Evolutionary conservation across 2,113 vertebrate species (phyloP), one percentile per base, ranked within the genome.

Genomic region (Indicator indicator): DNA sequence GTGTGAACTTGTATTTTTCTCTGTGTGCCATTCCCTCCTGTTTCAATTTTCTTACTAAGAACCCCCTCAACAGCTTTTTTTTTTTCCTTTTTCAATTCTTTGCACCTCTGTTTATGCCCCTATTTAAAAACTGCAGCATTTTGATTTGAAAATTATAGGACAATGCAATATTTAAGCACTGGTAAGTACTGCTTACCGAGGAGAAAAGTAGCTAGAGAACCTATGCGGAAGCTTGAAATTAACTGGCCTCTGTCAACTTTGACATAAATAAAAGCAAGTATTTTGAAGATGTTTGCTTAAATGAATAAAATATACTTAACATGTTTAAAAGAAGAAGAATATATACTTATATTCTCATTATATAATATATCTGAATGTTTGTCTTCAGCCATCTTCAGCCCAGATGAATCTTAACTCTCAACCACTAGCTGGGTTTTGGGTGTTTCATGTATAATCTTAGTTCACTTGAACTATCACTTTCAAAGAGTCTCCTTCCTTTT

Each of bases 1-100:
- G 69, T 97, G 92, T 97, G 96, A 97, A 97, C 95, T 97, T 97
- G 83, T 89, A 91, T 96, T 97, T 97, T 96, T 96, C 89, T 96
- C 95, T 87, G 88, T 74, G 90, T 90, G 79, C 82, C 69, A 52
- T 91, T 93, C 83, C 50, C 76, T 93, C 75, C 73, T 73, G 72
- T 90, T 93, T 96, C 92, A 96, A 93, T 73, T 75, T 78, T 90
- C 82, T 84, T 89, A 68, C 74, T 73, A 52, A 96, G 83, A 92
- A 81, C n/a, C 77, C 82, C 87, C 92, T 94, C 85, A 78, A 90
- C 44, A 74, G 23, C 55, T 56, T 86, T 54, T 27, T 30, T 58
- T 58, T 86, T 55, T 86, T 63, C 28, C 17, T 63, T 69, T 18
- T 59, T 88, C 58, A 92, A 81, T 90, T 80, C 60, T 76, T 74